Percentiles rank a stretch among this genome's conserved stretches.
Evolutionary conservation across 2,797 vertebrate species (phyloP).

Genomic region (Sebastes oblongus): DNA sequence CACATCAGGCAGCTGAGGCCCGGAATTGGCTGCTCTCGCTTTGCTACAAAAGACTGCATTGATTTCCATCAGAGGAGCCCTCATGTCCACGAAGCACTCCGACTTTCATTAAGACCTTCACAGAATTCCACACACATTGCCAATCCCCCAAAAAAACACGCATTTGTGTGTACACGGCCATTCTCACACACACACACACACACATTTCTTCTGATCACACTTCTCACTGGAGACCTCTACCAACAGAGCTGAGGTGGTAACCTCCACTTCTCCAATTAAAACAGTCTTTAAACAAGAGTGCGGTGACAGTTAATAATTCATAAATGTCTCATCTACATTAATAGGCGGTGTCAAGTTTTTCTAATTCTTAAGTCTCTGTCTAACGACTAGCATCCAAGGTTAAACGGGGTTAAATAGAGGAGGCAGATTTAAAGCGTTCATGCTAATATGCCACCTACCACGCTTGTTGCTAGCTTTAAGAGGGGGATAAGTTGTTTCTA

Average conservation of each 20-base stretch:
- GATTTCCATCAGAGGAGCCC: conserved; percentile 75
- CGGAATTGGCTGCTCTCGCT: conserved; percentile 58
- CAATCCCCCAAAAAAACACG: neutral
- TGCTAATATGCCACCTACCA: conserved; percentile 31
- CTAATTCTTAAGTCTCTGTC: neutral
- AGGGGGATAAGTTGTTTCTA: conserved; percentile 19
- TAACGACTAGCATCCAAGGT: conserved; percentile 4
- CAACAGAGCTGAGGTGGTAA: neutral
- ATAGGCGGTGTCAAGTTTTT: conserved; percentile 14
- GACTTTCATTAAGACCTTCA: conserved; percentile 67
- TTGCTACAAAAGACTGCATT: conserved; percentile 75
- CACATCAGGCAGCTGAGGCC: conserved; percentile 50
- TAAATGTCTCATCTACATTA: conserved; percentile 24
- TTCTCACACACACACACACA: neutral
- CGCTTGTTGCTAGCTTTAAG: conserved; percentile 31
- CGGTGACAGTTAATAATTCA: conserved; percentile 29
- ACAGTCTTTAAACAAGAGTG: conserved; percentile 5
- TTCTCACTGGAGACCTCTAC: neutral
- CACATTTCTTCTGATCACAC: neutral
- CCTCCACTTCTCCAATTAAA: conserved; percentile 13
- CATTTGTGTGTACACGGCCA: neutral
- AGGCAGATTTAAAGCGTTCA: conserved; percentile 17
- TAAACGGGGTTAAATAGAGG: conserved; percentile 29
- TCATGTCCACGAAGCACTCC: conserved; percentile 65
- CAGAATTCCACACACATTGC: conserved; percentile 58